Conservation (phyloP, 2,888 invertebrate species). For the Exephanes ischioxanthus region DNA sequence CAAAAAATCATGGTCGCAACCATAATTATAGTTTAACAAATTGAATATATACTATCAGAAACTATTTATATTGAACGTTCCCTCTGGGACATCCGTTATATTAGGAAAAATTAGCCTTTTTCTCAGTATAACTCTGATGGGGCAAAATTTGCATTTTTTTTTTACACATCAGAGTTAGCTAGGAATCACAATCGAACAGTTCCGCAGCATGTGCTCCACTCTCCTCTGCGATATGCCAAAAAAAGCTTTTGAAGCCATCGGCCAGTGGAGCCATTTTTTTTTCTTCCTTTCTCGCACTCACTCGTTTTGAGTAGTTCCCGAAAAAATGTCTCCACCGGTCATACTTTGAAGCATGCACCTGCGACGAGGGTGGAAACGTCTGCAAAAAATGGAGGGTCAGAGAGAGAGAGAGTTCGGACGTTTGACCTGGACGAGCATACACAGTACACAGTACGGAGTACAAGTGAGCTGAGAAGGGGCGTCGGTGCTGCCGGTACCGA, state of each 20-base stretch:
- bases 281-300: not conserved
- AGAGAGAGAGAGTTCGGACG: slow-evolving; percentile 25
- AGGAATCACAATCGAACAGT: not conserved
- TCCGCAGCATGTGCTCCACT: not conserved
- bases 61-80: too few species aligned
- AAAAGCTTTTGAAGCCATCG: not conserved
- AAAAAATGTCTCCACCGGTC: not conserved
- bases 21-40: too few species aligned
- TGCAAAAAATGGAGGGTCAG: not conserved
- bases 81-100: too few species aligned
- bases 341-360: slow-evolving; percentile 3
- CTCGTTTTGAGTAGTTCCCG: not conserved
- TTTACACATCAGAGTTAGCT: not conserved
- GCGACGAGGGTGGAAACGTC: slow-evolving; percentile 7
- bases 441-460: slow-evolving; percentile 8
- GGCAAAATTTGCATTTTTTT: not conserved
- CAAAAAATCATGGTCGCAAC: too few species aligned
- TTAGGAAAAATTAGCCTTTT: too few species aligned
- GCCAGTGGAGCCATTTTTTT: not conserved
- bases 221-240: not conserved
- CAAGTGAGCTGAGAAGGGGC: not conserved
- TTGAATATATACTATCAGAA: too few species aligned
- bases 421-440: not conserved
- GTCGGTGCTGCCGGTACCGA: slow-evolving; percentile 40
- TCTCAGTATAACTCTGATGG: too few species aligned